These are phyloP conservation scores for Cyclophora albipunctata DNA, from an alignment of 2,888 invertebrate species.

Conservation along the genomic window DNA sequence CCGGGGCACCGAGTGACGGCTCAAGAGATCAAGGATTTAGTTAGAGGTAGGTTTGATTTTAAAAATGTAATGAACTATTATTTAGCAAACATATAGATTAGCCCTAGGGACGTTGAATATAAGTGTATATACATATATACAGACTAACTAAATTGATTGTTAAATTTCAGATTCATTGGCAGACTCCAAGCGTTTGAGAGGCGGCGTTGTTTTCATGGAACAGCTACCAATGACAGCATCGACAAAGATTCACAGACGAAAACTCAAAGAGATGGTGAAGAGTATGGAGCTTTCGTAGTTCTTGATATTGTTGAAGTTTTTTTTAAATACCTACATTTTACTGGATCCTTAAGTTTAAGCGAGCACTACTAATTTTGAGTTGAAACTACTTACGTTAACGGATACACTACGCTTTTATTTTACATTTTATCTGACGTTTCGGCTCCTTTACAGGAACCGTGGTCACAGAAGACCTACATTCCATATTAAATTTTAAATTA, in stretches of 20 bases:
- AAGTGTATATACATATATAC: background rate
- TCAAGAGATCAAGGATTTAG: slow-evolving; percentile 35
- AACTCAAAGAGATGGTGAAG: slow-evolving; percentile 19
- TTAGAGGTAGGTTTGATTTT: slow-evolving; percentile 25
- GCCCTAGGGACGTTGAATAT: background rate
- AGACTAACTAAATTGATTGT: background rate
- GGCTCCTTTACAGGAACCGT: no score
- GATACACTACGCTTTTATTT: no score
- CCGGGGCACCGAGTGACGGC: slow-evolving; percentile 26
- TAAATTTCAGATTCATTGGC: slow-evolving; percentile 20
- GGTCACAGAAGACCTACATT: no score
- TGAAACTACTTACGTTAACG: no score
- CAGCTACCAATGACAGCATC: slow-evolving; percentile 29
- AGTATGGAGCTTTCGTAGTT: background rate
- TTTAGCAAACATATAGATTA: background rate
- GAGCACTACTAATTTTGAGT: no score
- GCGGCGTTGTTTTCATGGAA: slow-evolving; percentile 25
- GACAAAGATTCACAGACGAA: slow-evolving; percentile 29
- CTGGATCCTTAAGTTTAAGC: no score
- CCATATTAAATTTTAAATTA: no score
- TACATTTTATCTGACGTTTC: no score
- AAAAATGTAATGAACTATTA: no score
- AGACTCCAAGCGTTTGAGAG: slow-evolving; percentile 26
- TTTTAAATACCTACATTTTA: no score
- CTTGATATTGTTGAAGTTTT: no score